These are phyloP conservation scores for Drosophila murphyi DNA, from an alignment of 1,140 invertebrate genomes.

Conservation along the genomic window DNA sequence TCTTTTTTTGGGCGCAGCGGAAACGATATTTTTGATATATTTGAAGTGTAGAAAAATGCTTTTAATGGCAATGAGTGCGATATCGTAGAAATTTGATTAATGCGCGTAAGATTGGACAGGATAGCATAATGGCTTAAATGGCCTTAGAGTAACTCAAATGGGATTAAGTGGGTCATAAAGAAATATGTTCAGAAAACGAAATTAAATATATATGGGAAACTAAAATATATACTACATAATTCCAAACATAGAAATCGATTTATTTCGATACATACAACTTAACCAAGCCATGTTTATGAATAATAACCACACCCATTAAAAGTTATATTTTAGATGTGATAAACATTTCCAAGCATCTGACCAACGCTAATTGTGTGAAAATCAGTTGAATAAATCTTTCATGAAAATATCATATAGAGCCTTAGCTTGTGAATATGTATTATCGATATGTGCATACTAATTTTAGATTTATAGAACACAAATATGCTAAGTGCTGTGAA, in stretches of 20 bases:
- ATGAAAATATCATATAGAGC: not conserved
- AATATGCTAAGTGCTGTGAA: slow-evolving; percentile 8
- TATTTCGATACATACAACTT: no score
- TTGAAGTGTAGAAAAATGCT: slow-evolving; percentile 35
- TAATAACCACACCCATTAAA: not conserved
- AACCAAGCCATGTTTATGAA: not conserved
- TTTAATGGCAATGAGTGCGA: slow-evolving; percentile 28
- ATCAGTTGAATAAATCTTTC: slow-evolving; percentile 11
- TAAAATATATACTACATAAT: no score
- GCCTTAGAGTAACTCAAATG: not conserved
- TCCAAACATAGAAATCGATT: no score
- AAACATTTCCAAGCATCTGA: not conserved
- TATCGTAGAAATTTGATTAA: slow-evolving; percentile 42
- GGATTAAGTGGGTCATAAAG: not conserved
- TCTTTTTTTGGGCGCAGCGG: slow-evolving; percentile 21
- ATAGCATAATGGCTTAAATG: slow-evolving; percentile 10
- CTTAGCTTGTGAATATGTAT: not conserved
- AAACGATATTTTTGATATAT: slow-evolving; percentile 23
- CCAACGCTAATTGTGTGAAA: slow-evolving; percentile 16
- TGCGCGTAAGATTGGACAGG: slow-evolving; percentile 33
- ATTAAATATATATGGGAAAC: no score
- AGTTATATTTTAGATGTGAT: not conserved
- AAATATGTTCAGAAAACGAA: no score
- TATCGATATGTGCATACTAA: not conserved
- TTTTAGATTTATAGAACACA: slow-evolving; percentile 9